phyloP scores from a whole-genome alignment of 1,140 invertebrate species.

The Hydropsyche tenuis region DNA sequence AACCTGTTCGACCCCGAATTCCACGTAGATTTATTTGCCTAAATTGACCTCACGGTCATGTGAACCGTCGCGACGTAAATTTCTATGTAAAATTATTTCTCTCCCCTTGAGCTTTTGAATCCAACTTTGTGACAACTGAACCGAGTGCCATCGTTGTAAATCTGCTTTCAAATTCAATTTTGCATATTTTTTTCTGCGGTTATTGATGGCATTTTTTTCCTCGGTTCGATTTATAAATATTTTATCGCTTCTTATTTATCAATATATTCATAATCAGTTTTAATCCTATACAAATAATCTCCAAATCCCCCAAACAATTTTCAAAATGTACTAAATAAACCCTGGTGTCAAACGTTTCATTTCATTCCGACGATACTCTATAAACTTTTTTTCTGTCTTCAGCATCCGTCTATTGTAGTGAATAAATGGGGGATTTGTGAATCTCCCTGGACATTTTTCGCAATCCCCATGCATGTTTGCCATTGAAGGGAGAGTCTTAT shows the following conservation, averaged over 20 bases:
- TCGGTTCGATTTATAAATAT: too few species aligned
- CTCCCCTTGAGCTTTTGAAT: not conserved
- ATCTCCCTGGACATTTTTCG: not conserved
- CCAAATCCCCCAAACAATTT: not conserved
- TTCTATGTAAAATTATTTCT: not conserved
- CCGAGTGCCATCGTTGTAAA: not conserved
- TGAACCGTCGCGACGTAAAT: conserved; percentile 13
- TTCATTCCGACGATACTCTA: not conserved
- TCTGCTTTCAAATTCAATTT: not conserved
- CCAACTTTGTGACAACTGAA: not conserved
- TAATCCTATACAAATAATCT: too few species aligned
- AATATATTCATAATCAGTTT: too few species aligned
- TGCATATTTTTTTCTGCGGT: too few species aligned
- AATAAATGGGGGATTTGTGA: not conserved
- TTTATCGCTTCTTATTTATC: too few species aligned
- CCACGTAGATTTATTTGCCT: conserved; percentile 14
- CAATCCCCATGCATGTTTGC: conserved; percentile 14
- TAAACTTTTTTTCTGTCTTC: not conserved
- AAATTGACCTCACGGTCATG: conserved; percentile 28
- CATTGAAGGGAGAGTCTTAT: not conserved
- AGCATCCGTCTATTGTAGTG: not conserved
- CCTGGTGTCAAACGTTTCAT: not conserved
- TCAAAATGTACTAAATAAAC: not conserved
- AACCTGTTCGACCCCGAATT: conserved; percentile 29
- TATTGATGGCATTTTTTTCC: too few species aligned